Evolutionary conservation across 2,797 vertebrate genomes (phyloP).

Genomic region (Eutrigla gurnardus): DNA sequence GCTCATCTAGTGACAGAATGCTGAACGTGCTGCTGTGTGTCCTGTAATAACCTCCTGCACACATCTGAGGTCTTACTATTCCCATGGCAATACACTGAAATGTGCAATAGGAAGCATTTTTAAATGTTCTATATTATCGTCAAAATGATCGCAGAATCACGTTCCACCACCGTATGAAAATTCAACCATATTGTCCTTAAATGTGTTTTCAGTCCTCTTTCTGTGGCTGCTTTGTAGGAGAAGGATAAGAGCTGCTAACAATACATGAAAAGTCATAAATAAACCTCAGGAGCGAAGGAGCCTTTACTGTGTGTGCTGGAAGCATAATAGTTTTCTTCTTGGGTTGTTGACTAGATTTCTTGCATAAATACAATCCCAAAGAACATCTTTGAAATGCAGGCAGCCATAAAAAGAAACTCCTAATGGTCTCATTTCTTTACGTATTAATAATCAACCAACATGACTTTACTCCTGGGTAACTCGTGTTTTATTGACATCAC

Average conservation of each 20-base stretch:
- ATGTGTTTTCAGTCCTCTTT: not conserved
- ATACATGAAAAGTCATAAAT: conserved; percentile 16
- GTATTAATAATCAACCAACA: conserved; percentile 14
- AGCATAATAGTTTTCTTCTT: conserved; percentile 1
- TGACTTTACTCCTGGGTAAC: conserved; percentile 5
- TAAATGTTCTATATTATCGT: not conserved
- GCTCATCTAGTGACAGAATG: conserved; percentile 52
- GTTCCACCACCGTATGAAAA: not conserved
- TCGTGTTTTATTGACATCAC: conserved; percentile 15
- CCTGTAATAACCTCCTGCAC: conserved; percentile 28
- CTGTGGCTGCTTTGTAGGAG: conserved; percentile 3
- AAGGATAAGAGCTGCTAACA: not conserved
- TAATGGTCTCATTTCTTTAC: conserved; percentile 13
- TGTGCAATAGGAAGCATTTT: not conserved
- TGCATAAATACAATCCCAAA: not conserved
- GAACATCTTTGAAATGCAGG: conserved; percentile 13
- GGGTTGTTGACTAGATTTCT: not conserved
- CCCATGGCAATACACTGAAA: conserved; percentile 2
- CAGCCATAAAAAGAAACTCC: not conserved
- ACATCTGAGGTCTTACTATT: conserved; percentile 19
- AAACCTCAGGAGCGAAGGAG: conserved; percentile 10
- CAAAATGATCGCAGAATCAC: not conserved
- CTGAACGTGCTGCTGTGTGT: conserved; percentile 22
- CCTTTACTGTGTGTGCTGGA: conserved; percentile 2
- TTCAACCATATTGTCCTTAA: not conserved